Evolutionary conservation across 2,888 invertebrate species (phyloP), one percentile per base, ranked within the genome.

Genomic region (Saturnia pavonia): DNA sequence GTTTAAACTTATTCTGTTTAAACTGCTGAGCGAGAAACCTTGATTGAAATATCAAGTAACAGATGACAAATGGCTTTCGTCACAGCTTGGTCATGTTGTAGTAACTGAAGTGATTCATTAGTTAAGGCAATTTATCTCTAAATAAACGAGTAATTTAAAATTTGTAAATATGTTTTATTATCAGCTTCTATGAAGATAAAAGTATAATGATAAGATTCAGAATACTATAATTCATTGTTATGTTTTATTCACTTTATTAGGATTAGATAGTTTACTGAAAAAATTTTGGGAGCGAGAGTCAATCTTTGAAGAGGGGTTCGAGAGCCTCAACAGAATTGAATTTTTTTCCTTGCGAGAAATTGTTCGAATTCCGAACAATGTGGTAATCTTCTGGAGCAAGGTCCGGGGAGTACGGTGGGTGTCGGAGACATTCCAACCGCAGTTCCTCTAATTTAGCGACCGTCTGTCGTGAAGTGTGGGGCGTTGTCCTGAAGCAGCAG

Each of bases 1-100:
- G 19, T 40, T n/a, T n/a, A 65, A 19, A 65, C 25, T 11, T 19
- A 19, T 40, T 6, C 12, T 11, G n/a, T 22, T 19, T 65, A 40
- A 40, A 65, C 66, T 27, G 57, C 40, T 57, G 54, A 54, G 54
- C 51, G 54, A 42, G 19, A 54, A 67, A 70, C 70, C 70, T 70
- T 70, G 66, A 67, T 40, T 57, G 42, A 67, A 71, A 51, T 27
- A 66, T 67, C 42, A 54, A 70, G 54, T 66, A 66, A 65, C 70
- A 54, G 42, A 43, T 70, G 54, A 70, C 70, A 67, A 70, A 67
- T 70, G 43, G 42, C 9, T 42, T 67, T 25, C 63, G 42, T 66
- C 54, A 67, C 43, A 42, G 27, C 69, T 27, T 16, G 25, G 34
- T 14, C 65, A 25, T 54, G 42, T 67, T 25, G 22, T 54, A 70